These are phyloP conservation scores for Pitta sordida DNA, from an alignment of 2,113 vertebrate species.

Conservation along the genomic window DNA sequence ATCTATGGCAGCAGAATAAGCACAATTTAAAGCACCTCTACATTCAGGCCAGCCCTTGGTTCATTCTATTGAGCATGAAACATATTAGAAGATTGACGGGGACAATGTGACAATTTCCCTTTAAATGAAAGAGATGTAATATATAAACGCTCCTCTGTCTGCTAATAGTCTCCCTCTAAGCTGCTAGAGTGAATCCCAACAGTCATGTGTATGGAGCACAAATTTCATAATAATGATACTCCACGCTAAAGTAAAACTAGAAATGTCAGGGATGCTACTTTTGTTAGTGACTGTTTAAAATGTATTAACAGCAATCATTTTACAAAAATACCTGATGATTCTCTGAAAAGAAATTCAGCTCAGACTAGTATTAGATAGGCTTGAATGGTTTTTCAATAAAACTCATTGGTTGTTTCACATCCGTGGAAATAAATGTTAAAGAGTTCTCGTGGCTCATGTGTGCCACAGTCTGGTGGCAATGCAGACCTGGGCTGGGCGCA, in stretches of 20 bases:
- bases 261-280: neutral
- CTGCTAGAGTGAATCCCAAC: neutral
- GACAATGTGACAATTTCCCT: neutral
- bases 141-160: neutral
- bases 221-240: neutral
- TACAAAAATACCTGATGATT: neutral
- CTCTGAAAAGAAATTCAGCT: neutral
- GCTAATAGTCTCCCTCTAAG: neutral
- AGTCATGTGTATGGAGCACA: neutral
- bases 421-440: neutral
- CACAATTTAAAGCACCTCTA: neutral
- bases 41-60: neutral
- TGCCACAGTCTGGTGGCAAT: neutral
- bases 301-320: neutral
- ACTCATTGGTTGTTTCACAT: neutral
- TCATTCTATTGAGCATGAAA: neutral
- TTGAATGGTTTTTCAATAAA: neutral
- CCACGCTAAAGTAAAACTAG: neutral
- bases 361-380: neutral
- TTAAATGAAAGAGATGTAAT: neutral
- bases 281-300: neutral
- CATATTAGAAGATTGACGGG: neutral
- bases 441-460: neutral
- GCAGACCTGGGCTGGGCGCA: neutral
- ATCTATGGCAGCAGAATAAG: neutral